Evolutionary conservation across 2,888 invertebrate genomes (phyloP).

Genomic region (Trisateles emortualis): DNA sequence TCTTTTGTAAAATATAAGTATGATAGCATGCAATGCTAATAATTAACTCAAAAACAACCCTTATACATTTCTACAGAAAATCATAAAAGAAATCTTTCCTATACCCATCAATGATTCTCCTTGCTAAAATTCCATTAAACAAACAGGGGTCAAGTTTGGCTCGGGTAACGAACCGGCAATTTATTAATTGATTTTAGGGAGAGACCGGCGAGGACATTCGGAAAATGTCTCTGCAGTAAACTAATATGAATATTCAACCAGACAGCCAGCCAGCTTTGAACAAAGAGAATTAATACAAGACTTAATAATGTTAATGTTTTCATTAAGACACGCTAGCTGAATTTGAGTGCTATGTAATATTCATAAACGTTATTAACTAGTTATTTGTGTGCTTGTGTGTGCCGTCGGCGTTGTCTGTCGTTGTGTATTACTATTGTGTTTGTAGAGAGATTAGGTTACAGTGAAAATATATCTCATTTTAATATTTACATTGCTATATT

Average conservation of each 20-base stretch:
- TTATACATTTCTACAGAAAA: neutral
- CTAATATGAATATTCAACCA: constrained; percentile 75
- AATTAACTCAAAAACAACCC: too few species aligned
- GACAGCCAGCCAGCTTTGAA: constrained; percentile 46
- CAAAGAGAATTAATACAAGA: constrained; percentile 68
- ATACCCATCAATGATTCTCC: constrained; percentile 46
- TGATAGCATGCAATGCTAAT: too few species aligned
- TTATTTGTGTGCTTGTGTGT: constrained; percentile 32
- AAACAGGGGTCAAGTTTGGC: constrained; percentile 69
- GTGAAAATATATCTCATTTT: too few species aligned
- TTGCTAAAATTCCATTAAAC: constrained; percentile 60
- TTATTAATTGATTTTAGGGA: constrained; percentile 75
- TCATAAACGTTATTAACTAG: constrained; percentile 51
- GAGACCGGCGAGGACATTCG: constrained; percentile 44
- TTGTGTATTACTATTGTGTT: neutral
- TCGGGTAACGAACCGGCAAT: constrained; percentile 70
- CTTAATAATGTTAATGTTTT: constrained; percentile 64
- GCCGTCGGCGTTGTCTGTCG: constrained; percentile 9
- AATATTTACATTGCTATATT: neutral
- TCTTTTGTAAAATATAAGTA: too few species aligned
- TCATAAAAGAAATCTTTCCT: neutral
- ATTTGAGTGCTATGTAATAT: constrained; percentile 68
- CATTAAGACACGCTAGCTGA: constrained; percentile 61
- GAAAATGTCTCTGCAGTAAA: constrained; percentile 37
- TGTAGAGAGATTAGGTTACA: neutral